These are phyloP conservation scores for Halcyon malimbica DNA, from an alignment of 2,113 vertebrate genomes.

Conservation along the genomic window DNA sequence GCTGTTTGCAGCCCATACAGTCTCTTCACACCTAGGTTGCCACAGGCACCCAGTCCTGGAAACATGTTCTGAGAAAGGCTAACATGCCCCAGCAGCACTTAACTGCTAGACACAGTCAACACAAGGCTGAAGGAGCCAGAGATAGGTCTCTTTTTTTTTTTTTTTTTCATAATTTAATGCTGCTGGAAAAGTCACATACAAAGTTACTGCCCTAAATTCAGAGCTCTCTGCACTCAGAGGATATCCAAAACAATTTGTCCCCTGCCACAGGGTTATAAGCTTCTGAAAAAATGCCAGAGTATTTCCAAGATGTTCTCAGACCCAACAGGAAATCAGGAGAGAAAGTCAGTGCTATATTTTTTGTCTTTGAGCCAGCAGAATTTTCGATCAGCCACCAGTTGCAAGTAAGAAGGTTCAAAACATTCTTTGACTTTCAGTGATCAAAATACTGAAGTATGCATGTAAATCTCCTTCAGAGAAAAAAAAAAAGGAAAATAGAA, in stretches of 20 bases:
- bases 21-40: constrained; percentile 18
- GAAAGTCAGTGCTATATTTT: not conserved
- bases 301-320: not conserved
- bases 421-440: not conserved
- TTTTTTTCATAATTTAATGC: not conserved
- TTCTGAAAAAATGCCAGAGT: not conserved
- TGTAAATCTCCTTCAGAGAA: not conserved
- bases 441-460: not conserved
- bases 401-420: not conserved
- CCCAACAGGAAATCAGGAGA: not conserved
- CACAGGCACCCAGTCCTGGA: not conserved
- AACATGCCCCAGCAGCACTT: not conserved
- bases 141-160: not conserved
- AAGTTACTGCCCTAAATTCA: not conserved
- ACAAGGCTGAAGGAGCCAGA: not conserved
- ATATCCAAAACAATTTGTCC: not conserved
- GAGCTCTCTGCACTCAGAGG: not conserved
- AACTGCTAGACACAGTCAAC: not conserved
- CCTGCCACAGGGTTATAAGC: not conserved
- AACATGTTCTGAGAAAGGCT: not conserved
- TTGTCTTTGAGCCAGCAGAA: not conserved
- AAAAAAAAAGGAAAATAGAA: not conserved
- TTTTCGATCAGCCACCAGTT: not conserved
- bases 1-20: not conserved
- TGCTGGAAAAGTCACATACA: not conserved